A percentile compares a stretch with the other conserved stretches of the same genome.
Evolutionary conservation across 2,113 vertebrate species (phyloP).

Genomic region (Corapipo altera): DNA sequence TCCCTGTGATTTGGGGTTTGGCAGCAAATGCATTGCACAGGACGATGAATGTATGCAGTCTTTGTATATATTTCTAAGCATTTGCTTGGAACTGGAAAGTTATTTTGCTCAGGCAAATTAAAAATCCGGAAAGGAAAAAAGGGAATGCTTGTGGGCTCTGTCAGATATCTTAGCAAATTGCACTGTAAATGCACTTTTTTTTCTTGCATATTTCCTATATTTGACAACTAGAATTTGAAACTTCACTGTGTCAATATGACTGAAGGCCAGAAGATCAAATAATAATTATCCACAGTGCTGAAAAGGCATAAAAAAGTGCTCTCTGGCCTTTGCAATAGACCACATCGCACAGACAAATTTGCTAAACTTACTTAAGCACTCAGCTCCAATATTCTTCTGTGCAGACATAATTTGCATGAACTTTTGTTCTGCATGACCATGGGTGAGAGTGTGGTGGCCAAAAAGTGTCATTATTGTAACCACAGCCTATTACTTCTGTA

Average conservation of each 20-base stretch:
- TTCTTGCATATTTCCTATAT: background rate
- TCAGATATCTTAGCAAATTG: background rate
- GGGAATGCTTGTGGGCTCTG: background rate
- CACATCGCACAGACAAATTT: background rate
- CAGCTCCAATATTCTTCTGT: background rate
- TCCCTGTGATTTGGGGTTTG: conserved; percentile 23
- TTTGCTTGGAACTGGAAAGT: background rate
- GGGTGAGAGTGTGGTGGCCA: background rate
- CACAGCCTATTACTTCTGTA: background rate
- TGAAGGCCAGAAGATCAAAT: background rate
- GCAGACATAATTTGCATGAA: background rate
- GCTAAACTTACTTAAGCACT: background rate
- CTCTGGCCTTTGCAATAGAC: background rate
- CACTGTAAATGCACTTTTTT: background rate
- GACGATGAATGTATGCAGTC: background rate
- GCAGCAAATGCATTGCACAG: background rate
- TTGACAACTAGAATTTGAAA: background rate
- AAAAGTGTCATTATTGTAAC: background rate
- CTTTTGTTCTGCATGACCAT: background rate
- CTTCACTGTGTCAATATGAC: background rate
- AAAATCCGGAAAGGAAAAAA: background rate
- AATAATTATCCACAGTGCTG: background rate
- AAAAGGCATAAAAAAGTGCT: background rate
- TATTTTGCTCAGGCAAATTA: background rate
- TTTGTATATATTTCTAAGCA: background rate